Conservation (phyloP, 2,888 invertebrate genomes). For the Acronicta alni region DNA sequence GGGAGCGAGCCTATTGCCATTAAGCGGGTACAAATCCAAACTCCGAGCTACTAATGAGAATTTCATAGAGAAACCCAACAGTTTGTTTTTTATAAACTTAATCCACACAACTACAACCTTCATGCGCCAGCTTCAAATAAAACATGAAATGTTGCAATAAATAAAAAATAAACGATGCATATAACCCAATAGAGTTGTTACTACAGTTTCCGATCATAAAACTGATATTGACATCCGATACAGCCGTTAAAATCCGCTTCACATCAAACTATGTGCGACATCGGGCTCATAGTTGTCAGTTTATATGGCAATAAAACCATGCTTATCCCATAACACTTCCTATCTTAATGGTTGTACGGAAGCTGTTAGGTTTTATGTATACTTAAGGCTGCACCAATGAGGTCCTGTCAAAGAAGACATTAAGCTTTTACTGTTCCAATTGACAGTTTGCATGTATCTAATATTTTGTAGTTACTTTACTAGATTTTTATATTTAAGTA, state of each 20-base stretch:
- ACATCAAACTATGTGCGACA: constrained; percentile 63
- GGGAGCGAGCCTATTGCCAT: no score
- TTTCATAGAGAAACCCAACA: no score
- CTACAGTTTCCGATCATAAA: constrained; percentile 61
- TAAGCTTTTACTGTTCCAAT: background rate
- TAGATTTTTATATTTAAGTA: no score
- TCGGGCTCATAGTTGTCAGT: constrained; percentile 71
- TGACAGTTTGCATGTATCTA: no score
- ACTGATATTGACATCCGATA: constrained; percentile 46
- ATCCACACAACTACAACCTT: background rate
- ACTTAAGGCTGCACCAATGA: constrained; percentile 59
- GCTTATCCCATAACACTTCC: constrained; percentile 72
- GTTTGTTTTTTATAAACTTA: no score
- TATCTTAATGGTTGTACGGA: constrained; percentile 72
- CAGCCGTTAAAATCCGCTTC: constrained; percentile 59
- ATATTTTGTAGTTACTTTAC: no score
- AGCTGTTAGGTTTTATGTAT: constrained; percentile 75
- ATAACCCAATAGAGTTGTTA: constrained; percentile 35
- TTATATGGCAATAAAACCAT: constrained; percentile 81
- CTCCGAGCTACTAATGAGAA: no score
- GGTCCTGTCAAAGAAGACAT: constrained; percentile 14
- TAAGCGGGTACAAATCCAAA: no score
- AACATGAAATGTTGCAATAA: constrained; percentile 26
- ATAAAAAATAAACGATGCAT: constrained; percentile 38
- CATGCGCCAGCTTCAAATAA: constrained; percentile 22